Conservation (phyloP, 2,113 vertebrate species). For the Ptychochromis oligacanthus region DNA sequence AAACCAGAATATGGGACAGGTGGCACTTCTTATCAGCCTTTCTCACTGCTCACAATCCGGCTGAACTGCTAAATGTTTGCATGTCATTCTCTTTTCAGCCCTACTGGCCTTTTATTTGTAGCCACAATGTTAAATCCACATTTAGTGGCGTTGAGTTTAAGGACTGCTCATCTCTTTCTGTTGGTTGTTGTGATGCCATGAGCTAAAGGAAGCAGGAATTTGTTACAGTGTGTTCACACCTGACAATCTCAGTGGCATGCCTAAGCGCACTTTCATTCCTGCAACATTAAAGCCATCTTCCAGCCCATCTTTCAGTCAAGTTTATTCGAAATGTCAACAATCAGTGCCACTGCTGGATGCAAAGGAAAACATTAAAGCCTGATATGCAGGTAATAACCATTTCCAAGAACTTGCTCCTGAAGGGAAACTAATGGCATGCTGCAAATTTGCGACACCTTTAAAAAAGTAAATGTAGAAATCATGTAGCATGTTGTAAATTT, state of each 20-base stretch:
- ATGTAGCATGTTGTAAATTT: too few species aligned
- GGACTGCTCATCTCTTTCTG: neutral
- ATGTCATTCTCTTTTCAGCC: neutral
- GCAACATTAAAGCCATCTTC: conserved; percentile 5
- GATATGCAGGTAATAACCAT: too few species aligned
- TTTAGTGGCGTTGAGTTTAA: neutral
- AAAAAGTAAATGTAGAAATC: too few species aligned
- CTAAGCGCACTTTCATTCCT: conserved; percentile 4
- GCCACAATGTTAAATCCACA: neutral
- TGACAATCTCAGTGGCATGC: neutral
- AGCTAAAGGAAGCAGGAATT: neutral
- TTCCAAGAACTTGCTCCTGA: too few species aligned
- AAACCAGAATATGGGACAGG: neutral
- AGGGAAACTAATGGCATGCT: too few species aligned
- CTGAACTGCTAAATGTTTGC: neutral
- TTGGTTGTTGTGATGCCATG: neutral
- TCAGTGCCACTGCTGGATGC: neutral
- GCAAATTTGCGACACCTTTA: too few species aligned
- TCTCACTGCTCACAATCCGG: conserved; percentile 13
- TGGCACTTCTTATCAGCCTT: conserved; percentile 17
- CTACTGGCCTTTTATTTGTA: neutral
- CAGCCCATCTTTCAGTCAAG: neutral
- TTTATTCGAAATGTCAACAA: neutral
- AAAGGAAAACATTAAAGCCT: neutral
- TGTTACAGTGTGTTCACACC: neutral